Conservation (phyloP, 2,797 vertebrate species). For the Spondyliosoma cantharus region DNA sequence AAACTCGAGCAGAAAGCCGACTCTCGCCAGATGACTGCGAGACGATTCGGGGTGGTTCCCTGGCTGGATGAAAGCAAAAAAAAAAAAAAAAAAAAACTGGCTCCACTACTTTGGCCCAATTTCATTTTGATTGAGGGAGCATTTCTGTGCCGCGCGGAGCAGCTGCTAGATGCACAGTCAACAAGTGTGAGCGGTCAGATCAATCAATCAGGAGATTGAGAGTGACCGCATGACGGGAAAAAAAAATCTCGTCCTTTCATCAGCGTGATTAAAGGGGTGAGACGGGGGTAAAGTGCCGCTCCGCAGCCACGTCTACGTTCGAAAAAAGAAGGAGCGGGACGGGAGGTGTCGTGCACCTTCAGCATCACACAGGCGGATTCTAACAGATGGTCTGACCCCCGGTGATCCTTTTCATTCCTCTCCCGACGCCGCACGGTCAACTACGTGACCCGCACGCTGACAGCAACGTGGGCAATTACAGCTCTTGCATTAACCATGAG, state of each 20-base stretch:
- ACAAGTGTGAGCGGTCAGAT: constrained; percentile 38
- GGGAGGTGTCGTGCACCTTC: constrained; percentile 48
- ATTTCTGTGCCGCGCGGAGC: constrained; percentile 2
- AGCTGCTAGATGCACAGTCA: neutral
- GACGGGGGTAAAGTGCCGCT: constrained; percentile 16
- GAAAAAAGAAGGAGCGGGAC: constrained; percentile 3
- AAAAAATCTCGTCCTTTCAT: constrained; percentile 27
- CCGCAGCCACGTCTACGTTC: constrained; percentile 26
- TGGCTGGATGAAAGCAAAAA: constrained; percentile 46
- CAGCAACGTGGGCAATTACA: constrained; percentile 61
- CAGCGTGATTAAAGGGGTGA: constrained; percentile 27
- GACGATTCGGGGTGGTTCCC: constrained; percentile 19
- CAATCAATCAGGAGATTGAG: neutral
- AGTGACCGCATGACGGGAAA: constrained; percentile 1
- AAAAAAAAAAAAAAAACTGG: constrained; percentile 1
- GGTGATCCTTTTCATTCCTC: constrained; percentile 44
- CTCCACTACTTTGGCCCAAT: constrained; percentile 17
- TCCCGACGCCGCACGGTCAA: constrained; percentile 32
- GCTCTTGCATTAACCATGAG: constrained; percentile 74
- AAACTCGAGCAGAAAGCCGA: constrained; percentile 38
- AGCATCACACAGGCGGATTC: constrained; percentile 40
- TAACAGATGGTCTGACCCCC: constrained; percentile 69
- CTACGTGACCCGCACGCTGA: constrained; percentile 41
- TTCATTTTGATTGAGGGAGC: constrained; percentile 24
- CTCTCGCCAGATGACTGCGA: constrained; percentile 32